Conservation (phyloP, 1,140 invertebrate genomes). For the Parapsyche elsis region DNA sequence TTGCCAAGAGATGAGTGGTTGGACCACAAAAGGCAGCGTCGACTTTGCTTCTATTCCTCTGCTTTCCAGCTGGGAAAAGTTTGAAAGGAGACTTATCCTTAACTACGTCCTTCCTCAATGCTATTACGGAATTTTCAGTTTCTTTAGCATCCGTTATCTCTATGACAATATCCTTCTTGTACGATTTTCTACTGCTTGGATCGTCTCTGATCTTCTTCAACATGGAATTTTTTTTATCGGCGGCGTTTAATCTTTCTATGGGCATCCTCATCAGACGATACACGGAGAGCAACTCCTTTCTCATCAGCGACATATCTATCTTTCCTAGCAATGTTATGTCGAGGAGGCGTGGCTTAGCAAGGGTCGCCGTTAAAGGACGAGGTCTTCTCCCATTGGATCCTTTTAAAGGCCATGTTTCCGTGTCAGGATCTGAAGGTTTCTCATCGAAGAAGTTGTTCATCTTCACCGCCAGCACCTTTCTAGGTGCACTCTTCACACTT, state of each 20-base stretch:
- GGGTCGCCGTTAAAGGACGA: conserved; percentile 70
- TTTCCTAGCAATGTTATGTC: conserved; percentile 67
- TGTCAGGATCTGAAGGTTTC: conserved; percentile 45
- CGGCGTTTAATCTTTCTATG: conserved; percentile 9
- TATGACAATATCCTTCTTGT: conserved; percentile 36
- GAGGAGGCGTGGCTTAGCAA: conserved; percentile 69
- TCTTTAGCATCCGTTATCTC: conserved; percentile 28
- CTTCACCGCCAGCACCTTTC: conserved; percentile 48
- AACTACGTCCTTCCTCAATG: conserved; percentile 29
- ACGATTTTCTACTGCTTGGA: conserved; percentile 4
- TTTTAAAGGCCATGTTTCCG: conserved; percentile 63
- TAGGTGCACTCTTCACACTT: conserved; percentile 10
- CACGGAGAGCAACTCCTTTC: conserved; percentile 66
- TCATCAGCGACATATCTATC: conserved; percentile 72
- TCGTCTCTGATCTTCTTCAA: conserved; percentile 36
- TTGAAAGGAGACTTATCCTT: conserved; percentile 49
- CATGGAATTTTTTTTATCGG: conserved; percentile 38
- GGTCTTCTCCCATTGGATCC: conserved; percentile 56
- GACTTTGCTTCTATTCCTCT: conserved; percentile 31
- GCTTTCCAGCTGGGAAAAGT: conserved; percentile 1
- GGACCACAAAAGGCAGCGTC: conserved; percentile 48
- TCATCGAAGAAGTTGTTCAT: conserved; percentile 56
- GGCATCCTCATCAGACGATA: conserved; percentile 50
- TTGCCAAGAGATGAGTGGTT: conserved; percentile 17
- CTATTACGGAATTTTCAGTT: not conserved